Evolutionary conservation across 2,113 vertebrate genomes (phyloP), one percentile per base, ranked within the genome.

Genomic region (Rhynchomys soricoides): DNA sequence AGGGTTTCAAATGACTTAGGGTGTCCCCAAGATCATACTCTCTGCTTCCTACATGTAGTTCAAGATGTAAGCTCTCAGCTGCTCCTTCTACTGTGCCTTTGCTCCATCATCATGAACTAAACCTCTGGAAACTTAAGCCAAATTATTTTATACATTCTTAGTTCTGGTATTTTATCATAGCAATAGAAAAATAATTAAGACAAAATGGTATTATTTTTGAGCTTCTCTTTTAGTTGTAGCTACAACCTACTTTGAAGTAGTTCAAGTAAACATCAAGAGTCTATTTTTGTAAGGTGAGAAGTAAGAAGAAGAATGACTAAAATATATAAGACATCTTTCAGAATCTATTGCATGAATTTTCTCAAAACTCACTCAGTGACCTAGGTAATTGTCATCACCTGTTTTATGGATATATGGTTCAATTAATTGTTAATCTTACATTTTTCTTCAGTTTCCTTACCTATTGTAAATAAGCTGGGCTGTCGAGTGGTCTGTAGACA

Each of bases 381-480:
- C 29, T 71, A 66, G 40, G 26, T 34, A 34, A 85, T 73, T 96
- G 8, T 94, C 50, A 95, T 81, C 62, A 94, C 9, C 45, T 21
- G 75, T 8, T 57, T 96, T 92, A 86, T 86, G n/a, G 31, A n/a
- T 87, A 55, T 82, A 45, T 94, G 8, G 40, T 97, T 29, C 37
- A 87, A n/a, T 96, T 91, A 78, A 64, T 94, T 15, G 22, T 21
- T 91, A n/a, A 8, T 85, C n/a, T 43, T 68, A 55, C 4, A 81
- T 93, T 96, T 96, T 64, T 11, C 50, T 93, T 74, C 68, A 68
- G 21, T 95, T 96, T 93, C 40, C 74, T 93, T 26, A 75, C n/a
- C 1, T 21, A 68, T 52, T 62, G 15, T 71, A 43, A 87, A n/a
- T 24, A 90, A 50, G 37, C 31, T 70, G 16, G 90, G 62, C 59